Percentiles rank a stretch among this genome's conserved stretches.
phyloP scores from a whole-genome alignment of 2,888 invertebrate genomes.

The Alviniconcha strummeri region DNA sequence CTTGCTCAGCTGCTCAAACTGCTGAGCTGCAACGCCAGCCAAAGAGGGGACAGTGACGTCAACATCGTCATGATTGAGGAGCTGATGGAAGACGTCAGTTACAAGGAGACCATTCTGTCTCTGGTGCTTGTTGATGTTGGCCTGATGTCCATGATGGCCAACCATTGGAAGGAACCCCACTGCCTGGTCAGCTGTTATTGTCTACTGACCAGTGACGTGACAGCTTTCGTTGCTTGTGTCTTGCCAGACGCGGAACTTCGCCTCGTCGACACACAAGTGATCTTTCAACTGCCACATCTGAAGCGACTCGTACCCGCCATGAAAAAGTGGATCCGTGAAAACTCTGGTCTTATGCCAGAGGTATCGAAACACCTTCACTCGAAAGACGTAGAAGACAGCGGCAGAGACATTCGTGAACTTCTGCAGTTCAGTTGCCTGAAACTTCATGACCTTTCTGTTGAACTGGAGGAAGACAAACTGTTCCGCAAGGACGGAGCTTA shows the following conservation, averaged over 20 bases:
- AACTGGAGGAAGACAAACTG: slow-evolving; percentile 23
- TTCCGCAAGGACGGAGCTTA: slow-evolving; percentile 49
- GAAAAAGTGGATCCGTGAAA: slow-evolving; percentile 26
- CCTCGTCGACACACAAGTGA: slow-evolving; percentile 16
- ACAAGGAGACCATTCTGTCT: slow-evolving; percentile 20
- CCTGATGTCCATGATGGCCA: neutral
- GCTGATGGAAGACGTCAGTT: slow-evolving; percentile 38
- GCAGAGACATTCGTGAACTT: too few relatives aligned
- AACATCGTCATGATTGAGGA: slow-evolving; percentile 48
- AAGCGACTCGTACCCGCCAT: slow-evolving; percentile 4
- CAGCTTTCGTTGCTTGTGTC: slow-evolving; percentile 10
- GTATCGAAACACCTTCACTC: slow-evolving; percentile 18
- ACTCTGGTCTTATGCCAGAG: slow-evolving; percentile 13
- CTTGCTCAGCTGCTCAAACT: slow-evolving; percentile 21
- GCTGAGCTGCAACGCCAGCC: slow-evolving; percentile 41
- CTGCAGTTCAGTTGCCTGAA: too few relatives aligned
- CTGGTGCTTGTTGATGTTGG: slow-evolving; percentile 31
- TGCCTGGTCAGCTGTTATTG: slow-evolving; percentile 11
- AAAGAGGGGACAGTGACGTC: slow-evolving; percentile 45
- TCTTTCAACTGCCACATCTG: slow-evolving; percentile 27
- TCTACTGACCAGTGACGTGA: slow-evolving; percentile 15
- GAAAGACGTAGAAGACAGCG: too few relatives aligned
- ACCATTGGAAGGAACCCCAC: slow-evolving; percentile 4
- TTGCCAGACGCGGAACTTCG: slow-evolving; percentile 22
- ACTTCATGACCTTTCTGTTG: slow-evolving; percentile 25